Evolutionary conservation across 1,140 invertebrate species (phyloP), one percentile per base, ranked within the genome.

Genomic region (Helicoverpa armigera): DNA sequence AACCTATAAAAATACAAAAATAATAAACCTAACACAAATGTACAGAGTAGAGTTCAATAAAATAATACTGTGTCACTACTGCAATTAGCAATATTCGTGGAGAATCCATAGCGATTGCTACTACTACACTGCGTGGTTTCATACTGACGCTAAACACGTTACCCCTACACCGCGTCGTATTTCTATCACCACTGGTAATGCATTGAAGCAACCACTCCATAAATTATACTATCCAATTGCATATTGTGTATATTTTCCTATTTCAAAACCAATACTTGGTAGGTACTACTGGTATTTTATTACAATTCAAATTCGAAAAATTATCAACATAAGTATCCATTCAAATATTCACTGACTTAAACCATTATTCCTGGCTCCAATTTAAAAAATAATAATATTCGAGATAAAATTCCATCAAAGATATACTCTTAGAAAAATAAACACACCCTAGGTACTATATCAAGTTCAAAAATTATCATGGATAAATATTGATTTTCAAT

Each of bases 11-110:
- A 88, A 87, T 88, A 86, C 83, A 89, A 92, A 85, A 86, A 87
- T 84, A 82, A 86, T 87, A 88, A 87, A 89, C 86, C 89, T 91
- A 93, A 92, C 53, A 85, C 80, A 90, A 88, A 91, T 93, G 88
- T 93, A 93, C 92, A 94, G 90, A 89, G 82, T 90, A 91, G 87
- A 89, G 88, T 89, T 91, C 86, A 90, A 92, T 90, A 91, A 93
- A 95, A 95, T 95, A 95, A 95, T 95, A 95, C 94, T 95, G 94
- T 92, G 87, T 94, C 90, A 94, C 87, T 90, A 91, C 90, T 91
- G 92, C 90, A 82, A 88, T 89, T 90, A 90, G 90, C 84, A 91
- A 89, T 90, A 88, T 90, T 88, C 86, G 85, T 87, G 87, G 85
- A 87, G 80, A 83, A 61, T 77, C 72, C 83, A 61, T 75, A 77